Base-by-base conservation (phyloP, 2,113 vertebrate genomes). In the Tragelaphus imberbis region DNA sequence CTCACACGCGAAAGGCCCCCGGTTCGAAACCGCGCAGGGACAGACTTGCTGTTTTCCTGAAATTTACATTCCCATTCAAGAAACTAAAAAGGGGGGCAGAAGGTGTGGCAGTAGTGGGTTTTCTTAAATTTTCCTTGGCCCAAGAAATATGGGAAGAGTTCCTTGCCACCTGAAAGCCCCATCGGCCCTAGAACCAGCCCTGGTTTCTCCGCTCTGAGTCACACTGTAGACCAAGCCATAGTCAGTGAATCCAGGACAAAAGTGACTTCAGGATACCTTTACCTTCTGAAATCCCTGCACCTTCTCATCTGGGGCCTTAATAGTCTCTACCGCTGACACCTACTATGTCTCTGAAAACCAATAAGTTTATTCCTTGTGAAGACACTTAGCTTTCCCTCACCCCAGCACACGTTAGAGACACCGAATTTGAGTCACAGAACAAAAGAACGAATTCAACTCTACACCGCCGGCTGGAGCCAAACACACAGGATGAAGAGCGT, bases 401-500 rank as follows among this genome's bases (percentile, higher is more conserved):
- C n/a, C 49, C 87, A 55, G 63, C 49, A 55, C n/a, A 53, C 33
- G 15, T 75, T 51, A 11, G 1, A n/a, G 3, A 56, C 21, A n/a
- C 2, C 8, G 6, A 21, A 68, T 56, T 28, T 28, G 19, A 36
- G 0, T 19, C n/a, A 9, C 49, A 19, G 71, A 28, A 61, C 89
- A 4, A 51, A 91, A 82, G 47, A 40, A 28, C 0, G 23, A 82
- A 81, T 27, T 23, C 10, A n/a, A 16, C 1, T 49, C 28, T 25
- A 30, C 55, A 36, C 56, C 9, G 4, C 55, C 3, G n/a, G 40
- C 91, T 36, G 21, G 1, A 40, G 23, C 21, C 56, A 51, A 80
- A 51, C 21, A 17, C 56, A 0, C 2, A 13, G 5, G 33, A 25
- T 1, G 13, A 11, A 61, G 80, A 10, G 11, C 1, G 16, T 33